Conservation (phyloP, 2,888 invertebrate species). For the Chalcosyrphus nemorum region DNA sequence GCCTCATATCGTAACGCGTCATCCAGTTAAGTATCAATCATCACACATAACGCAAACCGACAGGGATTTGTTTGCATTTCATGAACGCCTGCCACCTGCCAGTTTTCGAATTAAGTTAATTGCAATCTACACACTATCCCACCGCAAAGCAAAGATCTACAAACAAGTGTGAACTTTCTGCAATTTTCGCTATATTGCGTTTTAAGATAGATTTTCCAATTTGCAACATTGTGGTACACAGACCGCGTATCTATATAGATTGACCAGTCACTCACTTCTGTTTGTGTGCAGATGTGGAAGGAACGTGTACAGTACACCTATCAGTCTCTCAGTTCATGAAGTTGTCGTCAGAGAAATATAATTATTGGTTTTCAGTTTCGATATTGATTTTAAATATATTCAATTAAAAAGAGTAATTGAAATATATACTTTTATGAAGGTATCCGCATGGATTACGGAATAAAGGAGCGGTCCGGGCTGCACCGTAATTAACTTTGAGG, state of each 20-base stretch:
- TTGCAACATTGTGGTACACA: conserved; percentile 15
- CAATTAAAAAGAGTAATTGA: conserved; percentile 46
- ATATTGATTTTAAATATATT: conserved; percentile 69
- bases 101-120: conserved; percentile 52
- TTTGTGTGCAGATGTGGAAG: too few species aligned
- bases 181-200: conserved; percentile 11
- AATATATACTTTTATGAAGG: neutral
- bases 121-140: conserved; percentile 25
- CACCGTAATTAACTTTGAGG: conserved; percentile 30
- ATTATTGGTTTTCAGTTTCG: conserved; percentile 64
- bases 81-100: conserved; percentile 58
- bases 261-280: too few species aligned
- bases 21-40: conserved; percentile 61
- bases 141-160: neutral
- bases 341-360: conserved; percentile 64
- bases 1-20: conserved; percentile 5
- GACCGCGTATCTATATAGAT: too few species aligned
- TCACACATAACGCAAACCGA: conserved; percentile 20
- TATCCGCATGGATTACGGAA: neutral
- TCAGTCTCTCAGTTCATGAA: conserved; percentile 50
- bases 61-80: conserved; percentile 29
- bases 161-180: neutral
- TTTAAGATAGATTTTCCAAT: conserved; percentile 9
- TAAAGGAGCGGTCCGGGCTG: neutral
- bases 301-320: conserved; percentile 7